Base-by-base conservation (phyloP, 1,140 invertebrate species). In the Holotrichia oblita region DNA sequence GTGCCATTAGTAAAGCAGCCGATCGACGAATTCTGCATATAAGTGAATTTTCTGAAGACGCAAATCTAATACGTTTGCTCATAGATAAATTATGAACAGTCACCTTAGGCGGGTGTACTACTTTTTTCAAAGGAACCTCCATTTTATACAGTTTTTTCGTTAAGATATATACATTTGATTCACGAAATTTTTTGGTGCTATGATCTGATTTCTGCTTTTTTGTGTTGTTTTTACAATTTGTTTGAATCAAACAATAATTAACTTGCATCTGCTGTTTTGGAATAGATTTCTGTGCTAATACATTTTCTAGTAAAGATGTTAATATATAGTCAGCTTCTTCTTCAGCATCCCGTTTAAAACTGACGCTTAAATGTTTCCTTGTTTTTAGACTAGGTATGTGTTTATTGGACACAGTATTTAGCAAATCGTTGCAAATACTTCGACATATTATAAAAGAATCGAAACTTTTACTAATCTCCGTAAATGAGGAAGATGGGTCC, bases 81-180 rank as follows among this genome's bases (percentile, higher is more conserved):
- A 41, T 7, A 20, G 74, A 76, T 20, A 76, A 76, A 76, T 76
- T 76, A 76, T 20, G 34, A 20, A 76, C 42, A 20, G 74, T 76
- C 48, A 76, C 74, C 17, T 42, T 76, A 12, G 74, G 74, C 44
- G 22, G 22, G 48, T n/a, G 20, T 24, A 73, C 20, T 73, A 17
- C 3, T 27, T 12, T 34, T 24, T 9, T 73, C 12, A 24, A 22
- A 40, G 9, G 0, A 40, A 27, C 6, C 2, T 73, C 4, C n/a
- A 40, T 6, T 27, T 42, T 40, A 12, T 41, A 41, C 61, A 73
- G 72, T 14, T 40, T 73, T 12, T 73, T 73, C 40, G 40, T 24
- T 27, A 73, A 41, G 24, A 40, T 40, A 40, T 73, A 40, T 40
- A 40, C 40, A 2, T 3, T 40, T 3, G 72, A 42, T 40, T 40